Base-by-base conservation (phyloP, 2,888 invertebrate species). In the Beris chalybata region DNA sequence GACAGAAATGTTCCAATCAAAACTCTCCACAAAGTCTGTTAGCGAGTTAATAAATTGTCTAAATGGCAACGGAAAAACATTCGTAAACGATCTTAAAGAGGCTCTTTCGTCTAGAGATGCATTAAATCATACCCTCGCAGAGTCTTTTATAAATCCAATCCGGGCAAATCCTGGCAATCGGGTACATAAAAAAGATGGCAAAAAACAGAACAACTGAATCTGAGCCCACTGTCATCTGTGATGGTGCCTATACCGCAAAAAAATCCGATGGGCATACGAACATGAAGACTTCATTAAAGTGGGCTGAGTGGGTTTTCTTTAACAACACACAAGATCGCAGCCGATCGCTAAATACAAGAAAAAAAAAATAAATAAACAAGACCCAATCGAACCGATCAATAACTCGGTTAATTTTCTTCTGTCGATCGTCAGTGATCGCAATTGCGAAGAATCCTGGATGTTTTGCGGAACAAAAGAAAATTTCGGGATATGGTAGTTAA, bases 261-360 rank as follows among this genome's bases (percentile, higher is more conserved):
- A 58, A 61, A 50, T 29, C 52, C 50, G 52, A 50, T 61, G 38
- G 38, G 50, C 61, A 50, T 22, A 50, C 38, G 61, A 52, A 61
- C 50, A 50, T 61, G 61, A 61, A 52, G 61, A 61, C 61, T 61
- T 61, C 61, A 61, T 61, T 61, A 61, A 61, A 61, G 50, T 52
- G 61, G 61, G 61, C 32, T 61, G 61, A 61, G 52, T 61, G 61
- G 61, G 61, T n/a, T 52, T 43, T 61, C 43, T 12, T 52, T 29
- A 61, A 61, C 50, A 61, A 50, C 61, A 61, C 61, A 50, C 50
- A 61, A 61, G 61, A 38, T 52, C 52, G 38, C 30, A 32, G 61
- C 31, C 13, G 50, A 31, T 32, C 38, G 50, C n/a, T 52, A 61
- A 61, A 50, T 38, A 61, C 50, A 61, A 61, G 52, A 15, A 50